These are phyloP conservation scores for Chanos chanos DNA, from an alignment of 2,797 vertebrate species.

Conservation along the genomic window DNA sequence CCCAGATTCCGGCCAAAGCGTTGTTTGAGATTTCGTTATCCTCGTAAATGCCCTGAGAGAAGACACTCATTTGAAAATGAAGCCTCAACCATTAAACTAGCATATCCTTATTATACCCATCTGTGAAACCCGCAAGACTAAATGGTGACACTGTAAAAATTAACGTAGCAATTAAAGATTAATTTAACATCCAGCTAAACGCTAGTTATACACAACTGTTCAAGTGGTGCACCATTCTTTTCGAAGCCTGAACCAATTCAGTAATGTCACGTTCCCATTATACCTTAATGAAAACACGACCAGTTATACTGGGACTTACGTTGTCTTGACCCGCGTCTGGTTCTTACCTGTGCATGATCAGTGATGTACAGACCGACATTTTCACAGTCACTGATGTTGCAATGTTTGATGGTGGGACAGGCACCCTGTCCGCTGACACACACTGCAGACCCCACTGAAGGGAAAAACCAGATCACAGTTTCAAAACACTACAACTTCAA, in stretches of 20 bases:
- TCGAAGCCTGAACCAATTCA: no score
- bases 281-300: no score
- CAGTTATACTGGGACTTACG: no score
- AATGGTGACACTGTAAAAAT: no score
- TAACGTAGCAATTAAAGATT: no score
- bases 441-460: conserved; percentile 93
- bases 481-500: background rate
- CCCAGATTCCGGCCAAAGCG: conserved; percentile 98
- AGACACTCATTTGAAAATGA: background rate
- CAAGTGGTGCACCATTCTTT: no score
- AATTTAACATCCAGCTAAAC: no score
- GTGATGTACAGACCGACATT: conserved; percentile 99
- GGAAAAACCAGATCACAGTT: background rate
- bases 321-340: no score
- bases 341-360: conserved; percentile 94
- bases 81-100: background rate
- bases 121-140: no score
- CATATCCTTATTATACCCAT: no score
- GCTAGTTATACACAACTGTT: no score
- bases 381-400: conserved; percentile 99
- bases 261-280: no score
- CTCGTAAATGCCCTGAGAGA: conserved; percentile 88
- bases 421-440: conserved; percentile 98
- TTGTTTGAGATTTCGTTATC: conserved; percentile 99
- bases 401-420: conserved; percentile 98